Evolutionary conservation across 2,113 vertebrate species (phyloP).

Genomic region (Theristicus caerulescens): DNA sequence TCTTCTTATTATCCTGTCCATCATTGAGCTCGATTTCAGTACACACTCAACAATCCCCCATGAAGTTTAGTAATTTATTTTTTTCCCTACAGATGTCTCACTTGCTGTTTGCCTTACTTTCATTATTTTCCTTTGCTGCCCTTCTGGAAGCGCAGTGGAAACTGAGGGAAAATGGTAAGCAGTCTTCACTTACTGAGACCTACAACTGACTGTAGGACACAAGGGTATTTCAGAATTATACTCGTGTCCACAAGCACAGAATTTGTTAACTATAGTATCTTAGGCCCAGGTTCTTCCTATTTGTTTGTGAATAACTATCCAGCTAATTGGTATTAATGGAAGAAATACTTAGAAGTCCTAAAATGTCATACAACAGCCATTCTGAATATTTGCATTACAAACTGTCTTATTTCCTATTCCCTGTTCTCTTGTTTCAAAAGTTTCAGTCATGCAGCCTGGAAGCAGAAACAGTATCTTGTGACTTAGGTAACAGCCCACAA

Average conservation of each 20-base stretch:
- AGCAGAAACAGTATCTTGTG: not conserved
- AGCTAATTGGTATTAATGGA: not conserved
- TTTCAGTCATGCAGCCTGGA: not conserved
- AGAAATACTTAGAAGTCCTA: not conserved
- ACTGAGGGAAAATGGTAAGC: conserved; percentile 71
- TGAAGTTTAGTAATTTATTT: not conserved
- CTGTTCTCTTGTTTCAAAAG: not conserved
- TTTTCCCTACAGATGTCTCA: conserved; percentile 61
- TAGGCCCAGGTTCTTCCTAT: not conserved
- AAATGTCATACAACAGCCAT: not conserved
- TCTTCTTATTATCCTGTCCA: not conserved
- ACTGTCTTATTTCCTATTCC: not conserved
- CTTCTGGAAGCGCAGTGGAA: conserved; percentile 70
- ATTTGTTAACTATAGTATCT: not conserved
- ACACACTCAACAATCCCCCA: not conserved
- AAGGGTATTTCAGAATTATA: not conserved
- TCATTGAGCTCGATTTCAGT: not conserved
- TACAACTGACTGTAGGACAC: not conserved
- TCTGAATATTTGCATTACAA: not conserved
- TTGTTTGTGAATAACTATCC: not conserved
- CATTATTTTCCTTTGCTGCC: conserved; percentile 53
- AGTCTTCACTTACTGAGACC: not conserved
- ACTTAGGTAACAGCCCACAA: not conserved
- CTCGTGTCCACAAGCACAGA: not conserved
- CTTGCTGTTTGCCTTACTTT: conserved; percentile 32